Evolutionary conservation across 2,797 vertebrate species (phyloP).

Genomic region (Rhynchonycteris naso): DNA sequence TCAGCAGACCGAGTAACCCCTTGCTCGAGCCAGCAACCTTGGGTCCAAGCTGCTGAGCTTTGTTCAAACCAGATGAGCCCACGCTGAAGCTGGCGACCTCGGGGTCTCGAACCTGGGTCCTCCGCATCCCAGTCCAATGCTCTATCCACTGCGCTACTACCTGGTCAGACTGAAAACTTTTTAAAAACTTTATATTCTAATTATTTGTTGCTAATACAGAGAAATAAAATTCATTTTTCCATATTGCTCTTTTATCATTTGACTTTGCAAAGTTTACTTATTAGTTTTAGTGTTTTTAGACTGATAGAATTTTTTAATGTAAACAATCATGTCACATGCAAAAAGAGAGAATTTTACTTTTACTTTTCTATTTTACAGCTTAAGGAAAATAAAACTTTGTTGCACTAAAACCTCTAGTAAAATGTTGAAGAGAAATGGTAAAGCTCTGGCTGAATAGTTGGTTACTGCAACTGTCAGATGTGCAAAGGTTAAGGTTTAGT

Average conservation of each 20-base stretch:
- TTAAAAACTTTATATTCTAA: neutral
- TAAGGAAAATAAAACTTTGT: neutral
- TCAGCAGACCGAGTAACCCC: too few species aligned
- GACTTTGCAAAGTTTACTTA: neutral
- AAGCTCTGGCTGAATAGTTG: neutral
- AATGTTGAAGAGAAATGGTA: neutral
- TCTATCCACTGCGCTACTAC: too few species aligned
- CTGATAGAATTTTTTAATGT: neutral
- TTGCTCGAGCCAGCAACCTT: too few species aligned
- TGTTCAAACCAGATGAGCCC: too few species aligned
- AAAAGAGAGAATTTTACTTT: conserved; percentile 1
- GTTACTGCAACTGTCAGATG: too few species aligned
- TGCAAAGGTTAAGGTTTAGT: too few species aligned
- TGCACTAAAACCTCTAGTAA: neutral
- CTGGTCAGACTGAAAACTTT: too few species aligned
- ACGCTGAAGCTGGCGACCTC: too few species aligned
- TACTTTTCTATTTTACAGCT: neutral
- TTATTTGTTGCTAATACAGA: neutral
- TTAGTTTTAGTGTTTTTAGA: neutral
- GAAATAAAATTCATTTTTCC: neutral
- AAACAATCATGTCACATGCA: neutral
- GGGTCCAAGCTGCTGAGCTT: too few species aligned
- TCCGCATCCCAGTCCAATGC: too few species aligned
- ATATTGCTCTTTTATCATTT: neutral
- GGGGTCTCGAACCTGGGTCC: too few species aligned